Evolutionary conservation across 2,113 vertebrate species (phyloP).

Genomic region (Elgaria multicarinata): DNA sequence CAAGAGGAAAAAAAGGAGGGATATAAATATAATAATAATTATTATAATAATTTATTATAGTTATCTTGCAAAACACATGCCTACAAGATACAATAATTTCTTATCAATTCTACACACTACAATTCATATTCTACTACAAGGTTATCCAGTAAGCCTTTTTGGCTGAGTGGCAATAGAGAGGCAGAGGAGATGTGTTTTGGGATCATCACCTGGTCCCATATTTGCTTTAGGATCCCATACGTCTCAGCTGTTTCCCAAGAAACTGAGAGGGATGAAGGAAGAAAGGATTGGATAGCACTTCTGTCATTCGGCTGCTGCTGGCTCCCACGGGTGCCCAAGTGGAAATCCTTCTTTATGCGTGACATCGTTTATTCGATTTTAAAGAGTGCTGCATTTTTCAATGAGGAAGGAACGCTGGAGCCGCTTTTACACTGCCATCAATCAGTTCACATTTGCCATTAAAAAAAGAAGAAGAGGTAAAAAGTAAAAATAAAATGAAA

Average conservation of each 20-base stretch:
- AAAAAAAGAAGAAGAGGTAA: neutral
- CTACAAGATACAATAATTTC: too few species aligned
- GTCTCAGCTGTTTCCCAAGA: constrained; percentile 61
- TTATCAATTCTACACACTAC: too few species aligned
- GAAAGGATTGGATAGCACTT: constrained; percentile 62
- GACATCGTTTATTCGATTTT: constrained; percentile 78
- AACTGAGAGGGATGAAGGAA: constrained; percentile 47
- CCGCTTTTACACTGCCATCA: constrained; percentile 68
- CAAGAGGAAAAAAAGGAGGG: too few species aligned
- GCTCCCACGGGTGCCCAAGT: constrained; percentile 63
- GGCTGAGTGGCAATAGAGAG: neutral
- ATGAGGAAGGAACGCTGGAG: constrained; percentile 72
- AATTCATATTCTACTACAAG: too few species aligned
- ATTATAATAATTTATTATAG: too few species aligned
- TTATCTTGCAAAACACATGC: too few species aligned
- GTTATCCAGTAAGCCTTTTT: neutral
- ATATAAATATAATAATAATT: too few species aligned
- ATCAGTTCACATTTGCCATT: constrained; percentile 62
- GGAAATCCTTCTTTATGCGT: constrained; percentile 66
- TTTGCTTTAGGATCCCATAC: constrained; percentile 9
- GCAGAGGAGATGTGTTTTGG: neutral
- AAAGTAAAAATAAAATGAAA: neutral
- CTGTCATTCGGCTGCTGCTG: constrained; percentile 60
- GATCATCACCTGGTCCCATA: neutral
- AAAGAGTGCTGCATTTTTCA: constrained; percentile 81